Base-by-base conservation (phyloP, 1,140 invertebrate genomes). In the Papilio machaon region DNA sequence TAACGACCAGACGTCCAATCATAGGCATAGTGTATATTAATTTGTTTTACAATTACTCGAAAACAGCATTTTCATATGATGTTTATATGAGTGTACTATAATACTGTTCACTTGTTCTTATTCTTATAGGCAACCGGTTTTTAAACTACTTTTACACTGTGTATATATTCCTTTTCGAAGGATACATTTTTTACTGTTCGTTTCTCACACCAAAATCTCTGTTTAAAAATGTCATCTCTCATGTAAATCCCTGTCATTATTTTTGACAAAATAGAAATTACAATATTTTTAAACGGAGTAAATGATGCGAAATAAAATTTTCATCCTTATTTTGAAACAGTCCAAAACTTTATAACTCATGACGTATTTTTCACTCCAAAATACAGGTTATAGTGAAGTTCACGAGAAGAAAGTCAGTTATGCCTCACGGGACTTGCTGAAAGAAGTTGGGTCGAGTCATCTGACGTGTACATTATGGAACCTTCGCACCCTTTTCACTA, bases 381-480 rank as follows among this genome's bases (percentile, higher is more conserved):
- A 58, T 58, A 58, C 54, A n/a, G 58, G 35, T 43, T 84, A 84
- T 84, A 88, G 85, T 83, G 82, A 90, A 87, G 87, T 88, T 87
- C 83, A 86, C 84, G 86, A 86, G 85, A 87, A 81, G 85, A 85
- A 88, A 84, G 84, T 77, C 82, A 82, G 82, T 81, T 82, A 67
- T 81, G 85, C 83, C 89, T 89, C 90, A 87, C 79, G 87, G 88
- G 90, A 88, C 86, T 80, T 80, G 85, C 85, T 87, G 87, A 92
- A 88, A 91, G 89, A 91, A 88, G 89, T 89, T 86, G 87, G 88
- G 87, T 85, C 87, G 86, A 85, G 83, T 86, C 86, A 88, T 89
- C 86, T 86, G 85, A 87, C 84, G 85, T 82, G 82, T 82, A 84
- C 84, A 85, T 90, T 90, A 87, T 88, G 85, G 85, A 86, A 84